Base-by-base conservation (phyloP, 1,140 invertebrate species). In the Brachionus plicatilis region DNA sequence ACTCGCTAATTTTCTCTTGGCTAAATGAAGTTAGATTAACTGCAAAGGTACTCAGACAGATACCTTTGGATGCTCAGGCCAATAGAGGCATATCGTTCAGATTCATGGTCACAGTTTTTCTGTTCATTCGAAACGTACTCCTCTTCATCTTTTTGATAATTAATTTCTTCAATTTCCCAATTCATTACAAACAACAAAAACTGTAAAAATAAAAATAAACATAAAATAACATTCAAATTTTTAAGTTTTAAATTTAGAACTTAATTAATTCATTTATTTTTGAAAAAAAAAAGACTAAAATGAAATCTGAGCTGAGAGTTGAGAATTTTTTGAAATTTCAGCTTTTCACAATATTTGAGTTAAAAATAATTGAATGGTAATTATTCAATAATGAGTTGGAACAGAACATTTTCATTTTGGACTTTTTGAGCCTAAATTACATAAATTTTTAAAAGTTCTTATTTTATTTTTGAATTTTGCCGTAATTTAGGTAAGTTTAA, bases 1-100 rank as follows among this genome's bases (percentile, higher is more conserved):
- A 82, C 20, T 82, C 56, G 41, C 53, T 43, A 20, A 82, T 82
- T 60, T 45, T 43, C 20, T 68, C 53, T 82, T 82, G 79, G 29
- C 79, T 82, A 17, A 6, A 33, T 17, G 11, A 80, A 37, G 14
- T 41, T 9, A 43, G 7, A 43, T 12, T 45, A 11, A 75, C 20
- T 11, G 37, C 0, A 17, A 17, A 5, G 37, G 0, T 47, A 3
- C 45, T 68, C 12, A 1, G 11, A 14, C 24, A 29, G n/a, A n/a
- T 33, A 68, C 66, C 66, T 37, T 33, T 41, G 66, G 41, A 72
- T 41, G 41, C 68, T 72, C 17, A 72, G 68, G 17, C 68, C 68
- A 6, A 72, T 72, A 1, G 68, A 72, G 7, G 29, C 68, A 43
- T 72, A 72, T 45, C 14, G 17, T 24, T 72, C 68, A 0, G 37